These are phyloP conservation scores for Eulemur mongoz DNA, from an alignment of 2,797 vertebrate genomes.

Conservation along the genomic window DNA sequence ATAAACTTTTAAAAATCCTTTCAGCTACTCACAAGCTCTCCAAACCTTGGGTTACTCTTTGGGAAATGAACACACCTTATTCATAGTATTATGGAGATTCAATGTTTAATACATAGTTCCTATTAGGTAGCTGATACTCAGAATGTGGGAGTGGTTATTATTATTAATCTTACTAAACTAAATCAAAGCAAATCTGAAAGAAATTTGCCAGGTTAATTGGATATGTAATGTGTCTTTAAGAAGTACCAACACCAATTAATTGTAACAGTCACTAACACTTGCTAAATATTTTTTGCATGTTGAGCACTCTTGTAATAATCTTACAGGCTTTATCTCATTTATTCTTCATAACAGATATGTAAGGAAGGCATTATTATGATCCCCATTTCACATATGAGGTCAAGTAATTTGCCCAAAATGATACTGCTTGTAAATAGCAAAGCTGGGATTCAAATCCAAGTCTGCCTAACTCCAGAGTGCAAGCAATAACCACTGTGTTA, in stretches of 20 bases:
- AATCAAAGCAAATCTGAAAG: constrained; percentile 10
- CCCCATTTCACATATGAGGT: not conserved
- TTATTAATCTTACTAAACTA: not conserved
- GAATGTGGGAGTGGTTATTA: not conserved
- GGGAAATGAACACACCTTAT: not conserved
- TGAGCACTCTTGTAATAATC: not conserved
- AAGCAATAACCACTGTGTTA: not conserved
- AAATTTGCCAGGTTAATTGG: not conserved
- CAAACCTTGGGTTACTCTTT: not conserved
- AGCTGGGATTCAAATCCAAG: not conserved
- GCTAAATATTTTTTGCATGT: not conserved
- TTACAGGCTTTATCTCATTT: not conserved
- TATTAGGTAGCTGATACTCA: not conserved
- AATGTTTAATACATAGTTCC: not conserved
- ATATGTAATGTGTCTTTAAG: not conserved
- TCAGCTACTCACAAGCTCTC: not conserved
- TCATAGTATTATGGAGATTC: not conserved
- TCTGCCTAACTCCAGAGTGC: not conserved
- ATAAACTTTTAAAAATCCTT: not conserved
- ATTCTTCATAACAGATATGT: not conserved
- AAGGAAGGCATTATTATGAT: not conserved
- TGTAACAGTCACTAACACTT: not conserved
- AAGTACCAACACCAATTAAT: constrained; percentile 4
- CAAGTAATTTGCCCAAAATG: not conserved
- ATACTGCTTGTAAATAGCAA: not conserved